phyloP scores from a whole-genome alignment of 2,888 invertebrate species.

The Suillia variegata region DNA sequence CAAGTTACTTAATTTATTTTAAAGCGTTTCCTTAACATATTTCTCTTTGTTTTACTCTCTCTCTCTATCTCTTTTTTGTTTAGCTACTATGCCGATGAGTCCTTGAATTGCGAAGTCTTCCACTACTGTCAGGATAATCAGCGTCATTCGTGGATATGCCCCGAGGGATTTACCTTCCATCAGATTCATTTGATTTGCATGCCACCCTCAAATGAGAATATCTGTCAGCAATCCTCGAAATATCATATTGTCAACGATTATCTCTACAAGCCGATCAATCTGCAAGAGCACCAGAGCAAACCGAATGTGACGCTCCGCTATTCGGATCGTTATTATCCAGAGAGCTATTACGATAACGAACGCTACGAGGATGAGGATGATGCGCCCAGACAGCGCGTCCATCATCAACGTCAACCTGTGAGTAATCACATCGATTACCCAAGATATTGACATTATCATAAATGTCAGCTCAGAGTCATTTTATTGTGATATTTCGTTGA shows the following conservation, averaged over 20 bases:
- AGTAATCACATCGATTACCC: conserved; percentile 17
- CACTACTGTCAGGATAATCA: conserved; percentile 91
- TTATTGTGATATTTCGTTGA: background rate
- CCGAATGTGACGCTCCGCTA: conserved; percentile 81
- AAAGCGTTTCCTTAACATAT: background rate
- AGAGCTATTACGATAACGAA: conserved; percentile 74
- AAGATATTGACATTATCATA: background rate
- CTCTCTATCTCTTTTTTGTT: too few relatives aligned
- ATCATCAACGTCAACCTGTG: conserved; percentile 52
- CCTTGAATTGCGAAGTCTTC: conserved; percentile 88
- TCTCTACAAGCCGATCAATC: conserved; percentile 84
- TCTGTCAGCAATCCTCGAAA: conserved; percentile 85
- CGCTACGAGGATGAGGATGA: conserved; percentile 58
- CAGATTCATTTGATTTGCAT: conserved; percentile 92
- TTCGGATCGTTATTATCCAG: conserved; percentile 83
- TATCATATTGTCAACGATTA: conserved; percentile 93
- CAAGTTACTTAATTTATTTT: background rate
- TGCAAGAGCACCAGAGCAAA: conserved; percentile 79
- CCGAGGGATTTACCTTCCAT: conserved; percentile 75
- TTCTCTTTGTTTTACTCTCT: background rate
- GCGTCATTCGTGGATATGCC: conserved; percentile 91
- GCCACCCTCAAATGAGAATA: conserved; percentile 88
- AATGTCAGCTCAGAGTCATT: too few relatives aligned
- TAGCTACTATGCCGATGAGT: conserved; percentile 86
- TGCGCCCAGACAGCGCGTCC: conserved; percentile 49